phyloP scores from a whole-genome alignment of 2,113 vertebrate species.

The Antigone vipio region DNA sequence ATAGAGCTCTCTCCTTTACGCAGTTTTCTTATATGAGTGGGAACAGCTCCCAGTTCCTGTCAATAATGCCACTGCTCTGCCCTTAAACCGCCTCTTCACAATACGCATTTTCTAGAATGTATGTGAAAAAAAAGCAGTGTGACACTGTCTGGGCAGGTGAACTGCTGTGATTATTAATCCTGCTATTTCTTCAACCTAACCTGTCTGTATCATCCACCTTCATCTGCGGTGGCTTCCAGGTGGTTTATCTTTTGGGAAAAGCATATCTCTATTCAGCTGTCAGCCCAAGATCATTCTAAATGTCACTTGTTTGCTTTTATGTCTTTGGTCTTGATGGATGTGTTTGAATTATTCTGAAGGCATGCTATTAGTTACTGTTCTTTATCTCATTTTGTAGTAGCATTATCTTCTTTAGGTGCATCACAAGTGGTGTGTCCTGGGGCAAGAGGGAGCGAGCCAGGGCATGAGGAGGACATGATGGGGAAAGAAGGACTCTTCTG shows the following conservation, averaged over 20 bases:
- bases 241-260: constrained; percentile 10
- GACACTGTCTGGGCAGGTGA: neutral
- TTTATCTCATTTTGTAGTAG: neutral
- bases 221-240: neutral
- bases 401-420: neutral
- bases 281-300: neutral
- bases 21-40: neutral
- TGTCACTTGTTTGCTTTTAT: constrained; percentile 35
- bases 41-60: constrained; percentile 12
- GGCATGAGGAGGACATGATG: neutral
- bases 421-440: neutral
- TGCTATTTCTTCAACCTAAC: neutral
- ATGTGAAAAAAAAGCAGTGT: neutral
- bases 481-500: neutral
- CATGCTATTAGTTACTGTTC: neutral
- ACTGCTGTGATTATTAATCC: neutral
- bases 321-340: neutral
- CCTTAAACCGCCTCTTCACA: neutral
- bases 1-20: neutral
- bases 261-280: constrained; percentile 2
- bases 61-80: neutral
- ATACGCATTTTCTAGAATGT: neutral
- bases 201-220: neutral
- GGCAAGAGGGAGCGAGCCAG: neutral
- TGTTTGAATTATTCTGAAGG: neutral